Percentiles rank a stretch among this genome's conserved stretches.
phyloP scores from a whole-genome alignment of 2,797 vertebrate species.

The Sitta carolinensis region DNA sequence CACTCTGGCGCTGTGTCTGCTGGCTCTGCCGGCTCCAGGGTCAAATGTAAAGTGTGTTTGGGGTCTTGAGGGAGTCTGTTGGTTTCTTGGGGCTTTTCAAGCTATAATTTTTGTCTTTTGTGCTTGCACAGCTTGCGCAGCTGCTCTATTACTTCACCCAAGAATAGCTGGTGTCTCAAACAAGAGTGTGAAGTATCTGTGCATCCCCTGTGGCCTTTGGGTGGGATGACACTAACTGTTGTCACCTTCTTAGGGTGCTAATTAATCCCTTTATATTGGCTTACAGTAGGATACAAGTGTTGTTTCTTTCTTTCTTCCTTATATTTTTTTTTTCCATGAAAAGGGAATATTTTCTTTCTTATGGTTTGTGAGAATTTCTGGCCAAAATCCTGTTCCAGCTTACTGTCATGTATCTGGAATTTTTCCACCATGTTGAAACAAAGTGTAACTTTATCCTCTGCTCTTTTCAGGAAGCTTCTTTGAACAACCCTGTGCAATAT shows the following conservation, averaged over 20 bases:
- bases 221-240: neutral
- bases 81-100: neutral
- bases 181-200: neutral
- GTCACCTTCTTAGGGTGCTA: neutral
- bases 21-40: neutral
- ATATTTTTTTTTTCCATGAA: fast-evolving
- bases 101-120: neutral
- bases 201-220: neutral
- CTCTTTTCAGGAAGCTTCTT: neutral
- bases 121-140: neutral
- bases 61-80: neutral
- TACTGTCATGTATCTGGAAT: neutral
- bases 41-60: neutral
- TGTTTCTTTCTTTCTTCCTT: neutral
- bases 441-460: neutral
- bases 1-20: neutral
- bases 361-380: neutral
- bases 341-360: neutral
- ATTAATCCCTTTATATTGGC: neutral
- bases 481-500: neutral
- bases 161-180: neutral
- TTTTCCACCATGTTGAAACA: neutral
- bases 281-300: neutral
- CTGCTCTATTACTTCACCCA: neutral
- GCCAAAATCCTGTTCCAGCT: neutral